Base-by-base conservation (phyloP, 2,113 vertebrate genomes). In the Salvelinus sp. region DNA sequence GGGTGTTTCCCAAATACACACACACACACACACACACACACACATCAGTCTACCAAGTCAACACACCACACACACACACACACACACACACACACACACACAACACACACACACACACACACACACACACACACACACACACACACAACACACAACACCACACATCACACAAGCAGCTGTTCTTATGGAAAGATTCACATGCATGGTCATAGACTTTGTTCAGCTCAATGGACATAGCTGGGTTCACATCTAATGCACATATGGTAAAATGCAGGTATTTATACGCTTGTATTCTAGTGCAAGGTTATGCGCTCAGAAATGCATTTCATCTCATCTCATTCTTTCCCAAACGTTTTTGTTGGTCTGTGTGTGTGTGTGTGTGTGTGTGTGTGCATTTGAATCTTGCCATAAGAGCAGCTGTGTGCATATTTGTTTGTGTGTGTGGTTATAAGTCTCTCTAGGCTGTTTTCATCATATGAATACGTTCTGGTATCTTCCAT, bases 61-160 rank as follows among this genome's bases (percentile, higher is more conserved):
- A n/a, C 74, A 48, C 22, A 38, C 70, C 3, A 38, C 64, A 16
- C 16, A 57, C 3, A 18, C 47, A 20, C 64, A 70, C 47, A 64
- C 69, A 64, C 74, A 74, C n/a, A 74, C 54, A 71, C 66, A 50
- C 65, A 70, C 67, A 74, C 14, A 64, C 57, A 75, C 69, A 76
- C 54, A 50, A 50, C 48, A 50, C 48, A 50, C 48, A 50, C 50
- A 54, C 27, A 27, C 27, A 27, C 50, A 54, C 14, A 54, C 50
- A 54, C 28, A 73, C 50, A 54, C 14, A 54, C 50, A 54, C 28
- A 73, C 50, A 54, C 14, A 54, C 50, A 54, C 28, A 73, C 50
- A 54, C 14, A 54, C 50, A 54, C 28, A 73, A 54, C 14, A 54
- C 50, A 54, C 28, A 73, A 54, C 14, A 54, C 50, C 28, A 73